phyloP scores from a whole-genome alignment of 2,113 vertebrate genomes.

The cat (Felis catus) region DNA sequence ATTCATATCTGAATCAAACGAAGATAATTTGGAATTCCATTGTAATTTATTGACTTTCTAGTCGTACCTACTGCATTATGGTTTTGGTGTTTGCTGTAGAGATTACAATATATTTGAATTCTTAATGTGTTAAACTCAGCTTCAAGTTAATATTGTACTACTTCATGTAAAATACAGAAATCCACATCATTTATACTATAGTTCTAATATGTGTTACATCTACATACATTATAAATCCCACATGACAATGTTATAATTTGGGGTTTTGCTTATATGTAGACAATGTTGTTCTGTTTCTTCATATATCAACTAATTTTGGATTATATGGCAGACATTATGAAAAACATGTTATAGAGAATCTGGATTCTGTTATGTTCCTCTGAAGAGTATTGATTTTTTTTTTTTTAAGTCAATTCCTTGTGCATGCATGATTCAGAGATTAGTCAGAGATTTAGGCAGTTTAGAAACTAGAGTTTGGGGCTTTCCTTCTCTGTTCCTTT shows the following conservation, averaged over 20 bases:
- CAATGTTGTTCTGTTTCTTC: background rate
- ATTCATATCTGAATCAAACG: background rate
- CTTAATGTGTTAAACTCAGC: background rate
- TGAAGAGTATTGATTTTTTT: background rate
- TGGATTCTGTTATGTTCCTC: background rate
- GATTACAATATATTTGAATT: background rate
- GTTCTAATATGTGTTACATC: background rate
- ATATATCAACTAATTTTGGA: background rate
- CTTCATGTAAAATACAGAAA: background rate
- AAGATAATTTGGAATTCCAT: background rate
- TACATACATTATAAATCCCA: background rate
- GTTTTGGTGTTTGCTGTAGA: background rate
- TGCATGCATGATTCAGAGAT: background rate
- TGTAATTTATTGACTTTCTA: background rate
- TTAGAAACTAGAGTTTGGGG: background rate
- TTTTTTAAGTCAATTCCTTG: background rate
- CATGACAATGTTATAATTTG: background rate
- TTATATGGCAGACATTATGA: background rate
- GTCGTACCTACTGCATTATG: background rate
- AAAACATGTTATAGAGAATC: background rate
- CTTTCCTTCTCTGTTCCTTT: background rate
- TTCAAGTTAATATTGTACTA: background rate
- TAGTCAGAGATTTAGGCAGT: background rate
- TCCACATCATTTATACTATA: background rate
- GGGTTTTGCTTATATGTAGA: background rate